These are phyloP conservation scores for Atta cephalotes DNA, from an alignment of 1,140 invertebrate genomes.

Conservation along the genomic window DNA sequence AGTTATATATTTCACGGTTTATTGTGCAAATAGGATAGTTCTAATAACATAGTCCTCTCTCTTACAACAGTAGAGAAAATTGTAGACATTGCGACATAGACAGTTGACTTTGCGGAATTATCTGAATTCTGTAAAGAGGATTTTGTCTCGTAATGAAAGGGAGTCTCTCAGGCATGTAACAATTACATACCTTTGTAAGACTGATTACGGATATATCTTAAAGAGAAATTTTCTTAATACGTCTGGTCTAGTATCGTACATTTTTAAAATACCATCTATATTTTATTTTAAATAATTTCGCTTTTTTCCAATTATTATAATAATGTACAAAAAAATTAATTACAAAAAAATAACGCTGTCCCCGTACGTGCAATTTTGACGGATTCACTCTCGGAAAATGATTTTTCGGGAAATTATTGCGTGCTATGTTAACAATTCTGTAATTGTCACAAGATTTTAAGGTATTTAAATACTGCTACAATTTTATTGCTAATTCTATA, in stretches of 20 bases:
- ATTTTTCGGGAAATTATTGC: background rate
- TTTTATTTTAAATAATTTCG: background rate
- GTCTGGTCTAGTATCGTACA: background rate
- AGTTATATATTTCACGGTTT: background rate
- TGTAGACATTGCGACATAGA: slow-evolving; percentile 13
- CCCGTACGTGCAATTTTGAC: background rate
- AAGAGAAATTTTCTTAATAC: background rate
- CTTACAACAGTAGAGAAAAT: slow-evolving; percentile 13
- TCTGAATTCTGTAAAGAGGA: slow-evolving; percentile 4
- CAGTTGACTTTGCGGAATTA: slow-evolving; percentile 30
- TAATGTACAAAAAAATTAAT: slow-evolving; percentile 11
- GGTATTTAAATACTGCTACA: slow-evolving; percentile 13
- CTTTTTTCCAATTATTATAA: background rate
- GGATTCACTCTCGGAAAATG: background rate
- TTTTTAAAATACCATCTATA: background rate
- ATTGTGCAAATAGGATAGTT: slow-evolving; percentile 27
- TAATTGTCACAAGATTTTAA: background rate
- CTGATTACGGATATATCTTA: background rate
- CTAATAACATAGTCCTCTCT: background rate
- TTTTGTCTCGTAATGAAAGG: slow-evolving; percentile 27
- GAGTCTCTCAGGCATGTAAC: background rate
- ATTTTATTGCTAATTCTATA: background rate
- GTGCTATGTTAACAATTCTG: background rate
- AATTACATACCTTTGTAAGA: background rate
- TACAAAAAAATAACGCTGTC: background rate